Evolutionary conservation across 2,113 vertebrate genomes (phyloP).

Genomic region (Empidonax alnorum): DNA sequence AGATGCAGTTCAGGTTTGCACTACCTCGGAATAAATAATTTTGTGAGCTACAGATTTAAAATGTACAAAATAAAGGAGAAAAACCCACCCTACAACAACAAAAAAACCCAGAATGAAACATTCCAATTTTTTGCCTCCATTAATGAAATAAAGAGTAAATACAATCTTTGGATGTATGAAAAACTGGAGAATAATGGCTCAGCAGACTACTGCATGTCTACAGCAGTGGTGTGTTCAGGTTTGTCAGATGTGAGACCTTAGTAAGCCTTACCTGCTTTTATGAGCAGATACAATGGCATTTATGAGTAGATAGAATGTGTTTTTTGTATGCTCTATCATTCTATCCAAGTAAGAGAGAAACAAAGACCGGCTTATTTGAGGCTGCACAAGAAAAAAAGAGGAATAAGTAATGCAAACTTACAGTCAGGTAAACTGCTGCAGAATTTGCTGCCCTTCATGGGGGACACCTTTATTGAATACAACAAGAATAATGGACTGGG

Average conservation of each 20-base stretch:
- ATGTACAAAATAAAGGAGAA: background rate
- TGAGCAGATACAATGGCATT: too few relatives aligned
- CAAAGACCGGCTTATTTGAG: background rate
- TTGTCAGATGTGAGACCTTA: background rate
- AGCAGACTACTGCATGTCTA: background rate
- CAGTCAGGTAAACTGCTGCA: background rate
- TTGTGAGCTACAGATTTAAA: background rate
- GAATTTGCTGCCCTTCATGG: background rate
- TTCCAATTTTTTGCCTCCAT: background rate
- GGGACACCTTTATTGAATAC: background rate
- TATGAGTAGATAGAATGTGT: background rate
- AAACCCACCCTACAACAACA: background rate
- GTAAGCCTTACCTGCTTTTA: background rate
- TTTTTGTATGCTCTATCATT: background rate
- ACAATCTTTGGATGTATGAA: background rate
- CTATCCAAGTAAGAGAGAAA: background rate
- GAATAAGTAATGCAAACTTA: background rate
- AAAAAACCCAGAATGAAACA: background rate
- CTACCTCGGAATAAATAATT: background rate
- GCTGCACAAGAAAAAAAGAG: background rate
- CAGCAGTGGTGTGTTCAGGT: background rate
- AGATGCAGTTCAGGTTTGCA: background rate
- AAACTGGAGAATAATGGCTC: background rate
- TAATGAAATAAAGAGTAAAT: background rate
- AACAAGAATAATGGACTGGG: background rate